phyloP scores from a whole-genome alignment of 2,113 vertebrate species.

The Silurus asotus region DNA sequence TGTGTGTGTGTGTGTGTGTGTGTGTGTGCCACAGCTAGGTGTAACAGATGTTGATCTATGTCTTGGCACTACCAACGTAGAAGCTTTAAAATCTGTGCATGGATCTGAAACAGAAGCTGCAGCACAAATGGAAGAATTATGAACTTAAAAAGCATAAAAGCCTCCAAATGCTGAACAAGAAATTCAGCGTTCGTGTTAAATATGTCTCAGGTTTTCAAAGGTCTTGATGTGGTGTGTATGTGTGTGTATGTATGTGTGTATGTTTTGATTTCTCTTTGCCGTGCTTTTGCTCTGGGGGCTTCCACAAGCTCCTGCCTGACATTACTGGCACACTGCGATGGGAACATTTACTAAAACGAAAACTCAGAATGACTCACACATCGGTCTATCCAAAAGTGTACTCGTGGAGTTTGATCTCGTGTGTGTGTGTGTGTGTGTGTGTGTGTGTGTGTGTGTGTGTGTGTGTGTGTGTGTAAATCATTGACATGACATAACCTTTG shows the following conservation, averaged over 20 bases:
- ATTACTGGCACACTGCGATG: not conserved
- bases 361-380: not conserved
- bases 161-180: not conserved
- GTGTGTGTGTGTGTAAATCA: not conserved
- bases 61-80: not conserved
- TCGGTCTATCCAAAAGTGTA: not conserved
- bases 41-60: conserved; percentile 43
- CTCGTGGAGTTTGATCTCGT: not conserved
- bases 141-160: not conserved
- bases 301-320: not conserved
- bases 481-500: not conserved
- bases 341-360: not conserved
- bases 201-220: not conserved
- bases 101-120: not conserved
- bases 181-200: not conserved
- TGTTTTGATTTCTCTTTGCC: not conserved
- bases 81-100: conserved; percentile 17
- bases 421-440: no score
- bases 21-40: conserved; percentile 43
- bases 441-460: not conserved
- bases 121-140: not conserved
- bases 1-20: conserved; percentile 4
- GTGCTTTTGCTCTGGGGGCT: not conserved
- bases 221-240: not conserved
- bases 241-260: not conserved